Conservation (phyloP, 1,140 invertebrate genomes). For the Aphelinus certus region DNA sequence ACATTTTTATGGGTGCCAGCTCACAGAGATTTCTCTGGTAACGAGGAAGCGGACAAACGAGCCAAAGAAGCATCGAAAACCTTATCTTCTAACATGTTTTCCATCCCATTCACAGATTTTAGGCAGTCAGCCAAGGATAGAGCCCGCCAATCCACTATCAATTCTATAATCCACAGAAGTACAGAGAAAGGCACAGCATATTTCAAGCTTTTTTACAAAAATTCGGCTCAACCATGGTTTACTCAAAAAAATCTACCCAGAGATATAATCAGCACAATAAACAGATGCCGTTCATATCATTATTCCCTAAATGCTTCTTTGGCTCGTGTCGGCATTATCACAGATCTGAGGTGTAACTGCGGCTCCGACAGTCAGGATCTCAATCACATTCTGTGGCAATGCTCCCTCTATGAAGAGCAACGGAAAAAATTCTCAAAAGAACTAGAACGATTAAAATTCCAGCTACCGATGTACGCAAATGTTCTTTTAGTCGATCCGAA, state of each 20-base stretch:
- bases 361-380: neutral
- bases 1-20: conserved; percentile 5
- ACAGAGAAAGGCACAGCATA: neutral
- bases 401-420: neutral
- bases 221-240: neutral
- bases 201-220: neutral
- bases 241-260: neutral
- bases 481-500: neutral
- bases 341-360: neutral
- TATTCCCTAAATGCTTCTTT: neutral
- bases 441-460: neutral
- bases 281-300: neutral
- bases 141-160: neutral
- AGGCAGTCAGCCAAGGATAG: neutral
- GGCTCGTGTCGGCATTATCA: neutral
- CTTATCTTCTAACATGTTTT: too few relatives aligned
- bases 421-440: neutral
- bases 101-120: neutral
- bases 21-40: neutral
- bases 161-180: neutral
- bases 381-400: neutral
- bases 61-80: too few relatives aligned
- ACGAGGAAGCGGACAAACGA: neutral
- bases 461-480: neutral
- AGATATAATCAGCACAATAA: neutral